These are phyloP conservation scores for Chauna torquata DNA, from an alignment of 2,113 vertebrate genomes.

Conservation along the genomic window DNA sequence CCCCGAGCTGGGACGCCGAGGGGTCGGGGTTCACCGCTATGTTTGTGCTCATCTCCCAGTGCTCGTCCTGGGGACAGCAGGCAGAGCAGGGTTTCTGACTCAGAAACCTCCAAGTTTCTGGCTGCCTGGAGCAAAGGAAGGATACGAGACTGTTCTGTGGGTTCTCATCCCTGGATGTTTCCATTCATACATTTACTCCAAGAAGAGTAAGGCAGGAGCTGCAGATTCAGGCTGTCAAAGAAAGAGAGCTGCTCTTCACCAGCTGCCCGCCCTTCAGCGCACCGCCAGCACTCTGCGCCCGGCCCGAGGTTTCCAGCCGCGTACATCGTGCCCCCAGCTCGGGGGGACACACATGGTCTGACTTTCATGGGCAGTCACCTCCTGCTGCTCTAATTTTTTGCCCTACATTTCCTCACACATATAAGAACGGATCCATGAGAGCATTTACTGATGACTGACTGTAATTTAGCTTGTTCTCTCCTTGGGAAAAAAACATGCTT, in stretches of 20 bases:
- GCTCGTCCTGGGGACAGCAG: accelerated
- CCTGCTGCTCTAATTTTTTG: background rate
- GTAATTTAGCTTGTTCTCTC: constrained; percentile 2
- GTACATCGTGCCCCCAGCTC: background rate
- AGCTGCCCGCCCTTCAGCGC: background rate
- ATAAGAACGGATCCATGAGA: background rate
- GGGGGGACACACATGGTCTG: background rate
- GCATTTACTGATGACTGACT: background rate
- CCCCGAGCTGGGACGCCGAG: accelerated
- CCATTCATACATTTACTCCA: accelerated
- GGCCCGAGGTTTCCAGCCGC: accelerated
- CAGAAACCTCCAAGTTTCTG: background rate
- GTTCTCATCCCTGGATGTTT: background rate
- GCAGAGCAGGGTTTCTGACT: background rate
- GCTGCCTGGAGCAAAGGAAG: background rate
- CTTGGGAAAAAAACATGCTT: background rate
- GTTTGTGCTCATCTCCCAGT: background rate
- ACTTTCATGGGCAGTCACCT: background rate
- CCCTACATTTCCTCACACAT: background rate
- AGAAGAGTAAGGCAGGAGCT: background rate
- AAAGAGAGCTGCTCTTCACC: background rate
- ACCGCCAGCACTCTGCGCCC: background rate
- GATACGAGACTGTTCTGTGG: too few relatives aligned
- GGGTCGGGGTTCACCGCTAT: accelerated
- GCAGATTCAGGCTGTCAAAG: accelerated